A percentile compares a stretch with the other conserved stretches of the same genome.
phyloP scores from a whole-genome alignment of 2,888 invertebrate genomes.

The Ophonus ardosiacus region DNA sequence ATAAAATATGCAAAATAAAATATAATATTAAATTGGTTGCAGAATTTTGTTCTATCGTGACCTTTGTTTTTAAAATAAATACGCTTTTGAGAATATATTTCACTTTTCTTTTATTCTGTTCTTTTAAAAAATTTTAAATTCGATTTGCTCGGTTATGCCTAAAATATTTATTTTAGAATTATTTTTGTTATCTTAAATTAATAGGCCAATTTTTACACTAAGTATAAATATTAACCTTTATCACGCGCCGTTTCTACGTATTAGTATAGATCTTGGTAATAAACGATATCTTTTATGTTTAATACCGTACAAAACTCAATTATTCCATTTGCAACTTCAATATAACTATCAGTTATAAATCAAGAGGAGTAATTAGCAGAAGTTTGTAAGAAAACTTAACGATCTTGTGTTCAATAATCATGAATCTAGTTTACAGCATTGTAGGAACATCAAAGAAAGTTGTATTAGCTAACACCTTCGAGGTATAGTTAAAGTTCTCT shows the following conservation, averaged over 20 bases:
- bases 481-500: conserved; percentile 33
- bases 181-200: too few species aligned
- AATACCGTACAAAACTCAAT: not conserved
- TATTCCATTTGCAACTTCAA: not conserved
- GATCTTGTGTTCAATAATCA: conserved; percentile 8
- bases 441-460: conserved; percentile 46
- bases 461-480: conserved; percentile 39
- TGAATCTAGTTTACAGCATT: conserved; percentile 34
- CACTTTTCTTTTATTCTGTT: too few species aligned
- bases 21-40: too few species aligned
- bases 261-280: not conserved
- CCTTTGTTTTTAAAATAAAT: too few species aligned
- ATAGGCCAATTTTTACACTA: not conserved
- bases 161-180: too few species aligned
- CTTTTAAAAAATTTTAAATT: too few species aligned
- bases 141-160: too few species aligned
- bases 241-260: not conserved
- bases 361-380: conserved; percentile 6
- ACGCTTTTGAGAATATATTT: too few species aligned
- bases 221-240: not conserved
- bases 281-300: not conserved
- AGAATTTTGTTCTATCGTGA: too few species aligned
- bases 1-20: too few species aligned
- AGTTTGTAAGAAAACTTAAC: conserved; percentile 5
- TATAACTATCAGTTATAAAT: not conserved